Base-by-base conservation (phyloP, 2,797 vertebrate genomes). In the Danio albolineatus region DNA sequence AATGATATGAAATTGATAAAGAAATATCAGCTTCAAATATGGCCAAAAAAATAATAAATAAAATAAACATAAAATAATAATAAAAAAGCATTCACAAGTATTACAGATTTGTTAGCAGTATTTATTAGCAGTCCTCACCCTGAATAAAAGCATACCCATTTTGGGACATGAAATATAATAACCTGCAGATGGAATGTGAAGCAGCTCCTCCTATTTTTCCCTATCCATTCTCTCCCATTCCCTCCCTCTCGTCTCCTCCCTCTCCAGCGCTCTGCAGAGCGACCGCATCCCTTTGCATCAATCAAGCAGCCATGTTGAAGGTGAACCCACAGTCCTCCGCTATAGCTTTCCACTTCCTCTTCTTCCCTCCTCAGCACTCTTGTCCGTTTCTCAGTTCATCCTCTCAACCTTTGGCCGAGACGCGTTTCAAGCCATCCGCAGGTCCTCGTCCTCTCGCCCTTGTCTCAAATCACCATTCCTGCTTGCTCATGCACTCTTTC, bases 241-340 rank as follows among this genome's bases (percentile, higher is more conserved):
- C 28, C 65, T 70, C 57, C 56, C 66, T 54, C 46, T 89, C 88
- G 85, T 90, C 89, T 90, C 91, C 90, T 70, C 66, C 74, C 66
- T 75, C 71, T 70, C 46, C 46, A 14, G 12, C 2, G 12, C 57
- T 91, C 91, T 91, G 91, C 91, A 93, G 90, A 88, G 93, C 93
- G 95, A 94, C 91, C 92, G 95, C 96, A 96, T 95, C 95, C 93
- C 95, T 93, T 93, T 89, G 93, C 94, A 95, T 96, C 96, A 95
- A 95, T 95, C 95, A 95, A n/a, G 95, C 95, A 94, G 92, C 95
- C 92, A 94, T 93, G 90, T 94, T 94, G 94, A 95, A 96, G 94
- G 95, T 96, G 94, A 93, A 95, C 91, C 85, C 91, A 91, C 90
- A 92, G 91, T 90, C 93, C 87, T 89, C 88, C 89, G 82, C 88